A percentile compares a stretch with the other conserved stretches of the same genome.
These are phyloP conservation scores for Trichonephila clavipes DNA, from an alignment of 1,140 invertebrate genomes.

Conservation along the genomic window DNA sequence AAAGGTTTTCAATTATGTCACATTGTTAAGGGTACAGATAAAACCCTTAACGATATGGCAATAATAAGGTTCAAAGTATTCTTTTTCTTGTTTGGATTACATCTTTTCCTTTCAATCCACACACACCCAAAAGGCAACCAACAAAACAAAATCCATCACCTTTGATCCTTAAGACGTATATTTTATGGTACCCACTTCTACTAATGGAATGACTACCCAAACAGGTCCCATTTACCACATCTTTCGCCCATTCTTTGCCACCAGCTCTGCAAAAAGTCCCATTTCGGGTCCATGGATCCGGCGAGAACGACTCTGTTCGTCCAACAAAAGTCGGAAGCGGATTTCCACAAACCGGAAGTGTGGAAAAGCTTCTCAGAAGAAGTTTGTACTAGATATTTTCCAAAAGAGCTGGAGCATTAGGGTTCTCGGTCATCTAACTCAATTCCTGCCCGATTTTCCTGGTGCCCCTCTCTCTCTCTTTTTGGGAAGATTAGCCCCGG, in stretches of 20 bases:
- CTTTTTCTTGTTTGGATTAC: background rate
- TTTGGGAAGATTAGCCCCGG: conserved; percentile 43
- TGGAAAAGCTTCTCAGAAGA: background rate
- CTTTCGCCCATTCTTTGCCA: background rate
- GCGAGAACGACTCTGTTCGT: background rate
- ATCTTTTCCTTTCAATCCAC: background rate
- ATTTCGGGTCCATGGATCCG: too few species aligned
- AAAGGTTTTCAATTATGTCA: too few species aligned
- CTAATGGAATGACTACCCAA: background rate
- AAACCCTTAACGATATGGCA: too few species aligned
- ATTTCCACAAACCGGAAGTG: background rate
- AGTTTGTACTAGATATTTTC: background rate
- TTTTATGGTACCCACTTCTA: background rate
- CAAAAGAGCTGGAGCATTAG: background rate
- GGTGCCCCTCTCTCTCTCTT: background rate
- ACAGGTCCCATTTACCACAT: background rate
- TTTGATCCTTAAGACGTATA: background rate
- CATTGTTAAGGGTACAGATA: too few species aligned
- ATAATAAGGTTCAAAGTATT: background rate
- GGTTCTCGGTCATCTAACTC: background rate
- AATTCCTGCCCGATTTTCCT: too few species aligned
- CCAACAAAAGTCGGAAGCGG: background rate
- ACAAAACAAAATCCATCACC: background rate
- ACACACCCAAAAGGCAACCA: too few species aligned
- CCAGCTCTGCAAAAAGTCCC: background rate